Evolutionary conservation across 2,113 vertebrate genomes (phyloP).

Genomic region (Siphamia tubifer): DNA sequence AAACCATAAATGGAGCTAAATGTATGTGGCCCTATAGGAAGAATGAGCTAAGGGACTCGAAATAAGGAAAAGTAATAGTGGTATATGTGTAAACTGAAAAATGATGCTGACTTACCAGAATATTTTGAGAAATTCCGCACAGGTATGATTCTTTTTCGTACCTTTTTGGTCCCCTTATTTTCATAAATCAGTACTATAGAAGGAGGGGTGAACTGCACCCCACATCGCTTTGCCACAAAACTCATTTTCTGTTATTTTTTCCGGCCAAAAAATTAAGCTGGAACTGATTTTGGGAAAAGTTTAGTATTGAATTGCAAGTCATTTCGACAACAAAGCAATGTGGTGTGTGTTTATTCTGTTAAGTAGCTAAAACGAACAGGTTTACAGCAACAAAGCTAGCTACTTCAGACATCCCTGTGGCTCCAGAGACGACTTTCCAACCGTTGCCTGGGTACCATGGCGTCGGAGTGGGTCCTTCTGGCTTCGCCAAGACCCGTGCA

Average conservation of each 20-base stretch:
- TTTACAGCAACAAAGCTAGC: too few relatives aligned
- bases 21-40: too few relatives aligned
- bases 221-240: conserved; percentile 86
- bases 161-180: conserved; percentile 67
- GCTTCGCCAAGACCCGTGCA: conserved; percentile 1
- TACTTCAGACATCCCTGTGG: too few relatives aligned
- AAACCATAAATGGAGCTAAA: too few relatives aligned
- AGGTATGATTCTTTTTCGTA: conserved; percentile 89
- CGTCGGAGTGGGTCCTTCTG: background rate
- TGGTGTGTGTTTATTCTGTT: too few relatives aligned
- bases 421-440: fast-evolving
- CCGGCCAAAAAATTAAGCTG: background rate
- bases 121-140: conserved; percentile 86
- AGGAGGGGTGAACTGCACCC: conserved; percentile 87
- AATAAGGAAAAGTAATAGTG: too few relatives aligned
- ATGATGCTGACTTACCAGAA: conserved; percentile 80
- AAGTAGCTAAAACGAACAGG: too few relatives aligned
- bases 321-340: too few relatives aligned
- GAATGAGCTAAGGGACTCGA: too few relatives aligned
- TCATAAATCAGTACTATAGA: conserved; percentile 90
- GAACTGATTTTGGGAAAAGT: background rate
- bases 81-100: background rate
- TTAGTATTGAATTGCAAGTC: background rate
- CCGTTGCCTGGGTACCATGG: background rate
- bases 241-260: conserved; percentile 68